Conservation (phyloP, 1,140 invertebrate genomes). For the Oncopeltus fasciatus region DNA sequence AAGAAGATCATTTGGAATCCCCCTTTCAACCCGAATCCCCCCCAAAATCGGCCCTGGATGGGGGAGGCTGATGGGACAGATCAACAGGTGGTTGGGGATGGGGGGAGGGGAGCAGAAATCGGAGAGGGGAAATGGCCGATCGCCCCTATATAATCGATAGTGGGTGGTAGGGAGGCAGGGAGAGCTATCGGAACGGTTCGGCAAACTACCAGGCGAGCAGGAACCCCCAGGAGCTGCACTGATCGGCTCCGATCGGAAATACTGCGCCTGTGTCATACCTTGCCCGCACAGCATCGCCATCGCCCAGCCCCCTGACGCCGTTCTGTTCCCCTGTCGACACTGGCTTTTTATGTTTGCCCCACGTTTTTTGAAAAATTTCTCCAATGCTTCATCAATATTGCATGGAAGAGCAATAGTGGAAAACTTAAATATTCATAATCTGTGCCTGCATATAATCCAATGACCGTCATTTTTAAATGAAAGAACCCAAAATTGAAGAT, state of each 20-base stretch:
- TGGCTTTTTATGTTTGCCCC: too few species aligned
- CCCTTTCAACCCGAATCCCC: too few species aligned
- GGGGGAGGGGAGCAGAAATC: not conserved
- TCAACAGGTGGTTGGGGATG: not conserved
- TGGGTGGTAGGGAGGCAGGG: not conserved
- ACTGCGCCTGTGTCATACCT: not conserved
- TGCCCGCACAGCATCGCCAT: not conserved
- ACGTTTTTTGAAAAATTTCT: too few species aligned
- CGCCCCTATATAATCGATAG: not conserved
- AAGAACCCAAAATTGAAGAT: too few species aligned
- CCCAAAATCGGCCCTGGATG: too few species aligned
- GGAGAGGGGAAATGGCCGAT: not conserved
- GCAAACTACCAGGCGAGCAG: not conserved
- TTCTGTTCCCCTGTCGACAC: too few species aligned
- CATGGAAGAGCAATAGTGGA: too few species aligned
- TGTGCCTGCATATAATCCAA: too few species aligned
- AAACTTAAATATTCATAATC: too few species aligned
- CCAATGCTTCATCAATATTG: too few species aligned
- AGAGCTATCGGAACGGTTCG: not conserved
- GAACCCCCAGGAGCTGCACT: not conserved
- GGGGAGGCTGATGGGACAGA: not conserved
- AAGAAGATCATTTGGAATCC: too few species aligned
- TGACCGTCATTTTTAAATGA: too few species aligned
- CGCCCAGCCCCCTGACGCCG: not conserved
- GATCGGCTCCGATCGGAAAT: not conserved